A percentile compares a stretch with the other conserved stretches of the same genome.
These are phyloP conservation scores for Himalopsyche phryganea DNA, from an alignment of 1,140 invertebrate genomes.

Conservation along the genomic window DNA sequence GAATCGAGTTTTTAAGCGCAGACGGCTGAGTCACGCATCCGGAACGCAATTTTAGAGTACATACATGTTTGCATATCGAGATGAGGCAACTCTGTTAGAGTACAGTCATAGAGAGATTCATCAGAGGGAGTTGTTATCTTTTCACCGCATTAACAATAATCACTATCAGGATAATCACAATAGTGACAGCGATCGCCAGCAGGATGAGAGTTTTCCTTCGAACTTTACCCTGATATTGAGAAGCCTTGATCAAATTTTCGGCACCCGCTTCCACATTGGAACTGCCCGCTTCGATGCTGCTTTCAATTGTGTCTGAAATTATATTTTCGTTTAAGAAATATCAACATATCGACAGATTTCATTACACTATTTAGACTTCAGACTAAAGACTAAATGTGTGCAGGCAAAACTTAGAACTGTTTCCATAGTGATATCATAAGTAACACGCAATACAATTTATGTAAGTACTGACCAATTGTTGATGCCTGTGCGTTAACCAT, in stretches of 20 bases:
- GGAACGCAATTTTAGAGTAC: no score
- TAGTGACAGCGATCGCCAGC: slow-evolving; percentile 58
- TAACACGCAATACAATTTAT: neutral
- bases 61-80: no score
- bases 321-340: slow-evolving; percentile 3
- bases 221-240: slow-evolving; percentile 69
- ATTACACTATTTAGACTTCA: no score
- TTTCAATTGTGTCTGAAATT: slow-evolving; percentile 80
- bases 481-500: slow-evolving; percentile 80
- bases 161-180: slow-evolving; percentile 64
- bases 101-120: no score
- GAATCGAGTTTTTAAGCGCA: no score
- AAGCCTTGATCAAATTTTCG: slow-evolving; percentile 73
- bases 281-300: slow-evolving; percentile 75
- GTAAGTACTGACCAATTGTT: slow-evolving; percentile 66
- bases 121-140: slow-evolving; percentile 25
- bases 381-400: no score
- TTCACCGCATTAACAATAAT: slow-evolving; percentile 53
- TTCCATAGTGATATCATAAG: no score
- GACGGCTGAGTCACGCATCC: no score
- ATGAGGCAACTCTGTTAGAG: no score
- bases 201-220: slow-evolving; percentile 69
- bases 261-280: slow-evolving; percentile 74
- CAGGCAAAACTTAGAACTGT: no score
- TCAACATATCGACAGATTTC: no score